Conservation (phyloP, 2,113 vertebrate genomes). For the Phylloscopus trochilus region DNA sequence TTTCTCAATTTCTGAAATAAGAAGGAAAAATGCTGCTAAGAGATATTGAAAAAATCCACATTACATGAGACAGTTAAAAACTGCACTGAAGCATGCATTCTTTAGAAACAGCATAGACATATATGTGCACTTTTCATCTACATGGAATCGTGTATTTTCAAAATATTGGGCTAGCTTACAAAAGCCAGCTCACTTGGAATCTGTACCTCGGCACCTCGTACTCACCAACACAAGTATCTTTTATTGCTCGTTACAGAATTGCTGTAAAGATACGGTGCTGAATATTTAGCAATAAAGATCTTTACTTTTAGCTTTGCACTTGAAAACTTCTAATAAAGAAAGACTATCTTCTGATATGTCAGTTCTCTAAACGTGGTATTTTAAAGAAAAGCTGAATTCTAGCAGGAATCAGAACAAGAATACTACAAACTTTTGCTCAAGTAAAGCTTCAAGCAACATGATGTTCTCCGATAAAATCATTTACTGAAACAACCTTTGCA, state of each 20-base stretch:
- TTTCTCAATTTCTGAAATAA: slow-evolving; percentile 74
- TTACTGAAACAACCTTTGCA: neutral
- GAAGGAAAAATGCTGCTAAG: neutral
- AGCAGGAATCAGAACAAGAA: neutral
- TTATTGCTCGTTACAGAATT: neutral
- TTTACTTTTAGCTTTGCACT: neutral
- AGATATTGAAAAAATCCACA: neutral
- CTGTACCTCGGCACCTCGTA: neutral
- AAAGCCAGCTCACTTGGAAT: neutral
- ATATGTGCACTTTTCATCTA: neutral
- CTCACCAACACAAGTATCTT: neutral
- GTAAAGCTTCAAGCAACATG: neutral
- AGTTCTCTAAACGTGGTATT: neutral
- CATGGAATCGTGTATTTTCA: neutral
- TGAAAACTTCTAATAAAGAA: neutral
- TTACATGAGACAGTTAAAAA: neutral
- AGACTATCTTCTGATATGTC: neutral
- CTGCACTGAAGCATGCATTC: neutral
- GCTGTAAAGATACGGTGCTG: neutral
- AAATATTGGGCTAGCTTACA: neutral
- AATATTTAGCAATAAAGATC: neutral
- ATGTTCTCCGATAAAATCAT: neutral
- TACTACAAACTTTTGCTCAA: neutral
- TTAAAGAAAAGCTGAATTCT: neutral
- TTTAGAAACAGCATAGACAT: neutral